A percentile compares a stretch with the other conserved stretches of the same genome.
Conservation (phyloP, 2,888 invertebrate species). For the Aspidiotus destructor region DNA sequence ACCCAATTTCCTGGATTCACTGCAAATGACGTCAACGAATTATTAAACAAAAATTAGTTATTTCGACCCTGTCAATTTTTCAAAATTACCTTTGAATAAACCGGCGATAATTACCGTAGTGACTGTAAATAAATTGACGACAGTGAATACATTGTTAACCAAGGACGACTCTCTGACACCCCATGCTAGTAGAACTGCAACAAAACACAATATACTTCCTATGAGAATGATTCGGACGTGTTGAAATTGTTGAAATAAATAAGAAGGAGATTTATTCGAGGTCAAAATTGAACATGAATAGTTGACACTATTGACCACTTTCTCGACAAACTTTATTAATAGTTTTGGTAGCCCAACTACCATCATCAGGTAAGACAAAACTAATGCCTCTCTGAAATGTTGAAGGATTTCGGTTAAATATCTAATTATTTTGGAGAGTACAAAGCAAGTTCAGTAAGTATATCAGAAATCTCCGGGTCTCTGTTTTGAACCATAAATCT, state of each 20-base stretch:
- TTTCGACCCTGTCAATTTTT: not conserved
- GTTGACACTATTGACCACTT: not conserved
- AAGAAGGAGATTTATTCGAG: not conserved
- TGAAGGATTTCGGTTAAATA: not conserved
- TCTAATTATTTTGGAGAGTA: not conserved
- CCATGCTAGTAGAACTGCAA: constrained; percentile 50
- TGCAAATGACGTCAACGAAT: not conserved
- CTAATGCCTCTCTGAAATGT: not conserved
- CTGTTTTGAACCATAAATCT: not conserved
- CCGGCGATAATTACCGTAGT: constrained; percentile 73
- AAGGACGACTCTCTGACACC: constrained; percentile 74
- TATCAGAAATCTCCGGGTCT: not conserved
- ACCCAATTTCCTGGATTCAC: constrained; percentile 35
- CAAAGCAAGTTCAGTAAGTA: not conserved
- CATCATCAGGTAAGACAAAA: too few species aligned
- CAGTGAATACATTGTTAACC: constrained; percentile 84
- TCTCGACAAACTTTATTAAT: too few species aligned
- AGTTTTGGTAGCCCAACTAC: too few species aligned
- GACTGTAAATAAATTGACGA: constrained; percentile 74
- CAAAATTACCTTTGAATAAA: constrained; percentile 50
- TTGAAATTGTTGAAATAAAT: constrained; percentile 3
- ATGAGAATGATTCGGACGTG: too few species aligned
- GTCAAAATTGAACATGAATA: not conserved
- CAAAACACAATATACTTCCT: not conserved
- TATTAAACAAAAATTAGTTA: not conserved